Evolutionary conservation across 2,888 invertebrate genomes (phyloP).

Genomic region (Coleophora flavipennella): DNA sequence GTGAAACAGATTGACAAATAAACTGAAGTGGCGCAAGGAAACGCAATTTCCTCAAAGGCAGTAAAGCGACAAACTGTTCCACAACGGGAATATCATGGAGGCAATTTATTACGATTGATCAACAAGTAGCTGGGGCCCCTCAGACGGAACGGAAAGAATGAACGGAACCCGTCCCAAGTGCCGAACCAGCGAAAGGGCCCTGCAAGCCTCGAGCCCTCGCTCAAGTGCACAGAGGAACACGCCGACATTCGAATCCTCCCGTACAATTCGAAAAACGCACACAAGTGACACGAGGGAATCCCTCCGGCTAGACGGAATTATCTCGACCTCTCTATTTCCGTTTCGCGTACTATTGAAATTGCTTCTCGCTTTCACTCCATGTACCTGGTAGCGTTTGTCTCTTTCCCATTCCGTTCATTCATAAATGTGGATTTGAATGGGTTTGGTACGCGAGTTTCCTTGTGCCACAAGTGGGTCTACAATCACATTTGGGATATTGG

Average conservation of each 20-base stretch:
- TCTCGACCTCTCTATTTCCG: conserved; percentile 69
- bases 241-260: conserved; percentile 54
- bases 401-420: conserved; percentile 69
- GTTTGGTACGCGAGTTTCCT: conserved; percentile 50
- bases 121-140: conserved; percentile 65
- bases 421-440: conserved; percentile 66
- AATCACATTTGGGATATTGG: conserved; percentile 31
- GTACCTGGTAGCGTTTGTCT: conserved; percentile 30
- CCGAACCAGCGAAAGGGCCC: conserved; percentile 42
- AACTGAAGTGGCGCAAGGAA: conserved; percentile 57
- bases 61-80: conserved; percentile 68
- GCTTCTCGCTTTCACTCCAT: conserved; percentile 44
- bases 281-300: conserved; percentile 72
- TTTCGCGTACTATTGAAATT: conserved; percentile 70
- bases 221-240: conserved; percentile 40
- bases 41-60: conserved; percentile 64
- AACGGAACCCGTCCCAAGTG: conserved; percentile 25
- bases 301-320: conserved; percentile 72
- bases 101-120: conserved; percentile 72
- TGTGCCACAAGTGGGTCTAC: conserved; percentile 36
- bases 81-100: conserved; percentile 70
- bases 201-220: conserved; percentile 26
- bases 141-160: conserved; percentile 59
- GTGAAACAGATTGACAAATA: conserved; percentile 43
- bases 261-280: conserved; percentile 66